phyloP scores from a whole-genome alignment of 2,113 vertebrate species.

The Isichthys henryi region DNA sequence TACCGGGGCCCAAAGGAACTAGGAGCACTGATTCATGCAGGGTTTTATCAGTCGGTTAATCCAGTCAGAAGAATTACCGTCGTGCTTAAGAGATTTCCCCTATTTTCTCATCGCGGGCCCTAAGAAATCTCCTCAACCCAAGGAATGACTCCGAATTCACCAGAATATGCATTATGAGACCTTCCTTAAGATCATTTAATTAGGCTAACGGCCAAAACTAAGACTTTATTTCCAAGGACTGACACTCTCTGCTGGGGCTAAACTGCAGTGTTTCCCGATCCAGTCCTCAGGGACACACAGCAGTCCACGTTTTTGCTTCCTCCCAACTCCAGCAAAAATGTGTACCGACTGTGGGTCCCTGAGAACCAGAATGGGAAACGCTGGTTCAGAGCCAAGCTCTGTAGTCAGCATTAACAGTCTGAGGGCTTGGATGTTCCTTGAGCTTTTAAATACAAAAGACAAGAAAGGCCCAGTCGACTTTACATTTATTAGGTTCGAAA shows the following conservation, averaged over 20 bases:
- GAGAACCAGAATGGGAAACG: neutral
- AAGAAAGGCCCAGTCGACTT: neutral
- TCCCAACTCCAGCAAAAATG: neutral
- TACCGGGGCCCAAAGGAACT: neutral
- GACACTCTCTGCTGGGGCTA: neutral
- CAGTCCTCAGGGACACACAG: neutral
- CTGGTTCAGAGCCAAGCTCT: neutral
- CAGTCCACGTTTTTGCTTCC: neutral
- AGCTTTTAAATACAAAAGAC: neutral
- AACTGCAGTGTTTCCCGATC: neutral
- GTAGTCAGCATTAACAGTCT: neutral
- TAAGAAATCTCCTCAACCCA: neutral
- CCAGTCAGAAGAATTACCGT: neutral
- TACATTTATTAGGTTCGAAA: neutral
- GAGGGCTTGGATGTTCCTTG: neutral
- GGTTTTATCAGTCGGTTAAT: neutral
- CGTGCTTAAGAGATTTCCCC: neutral
- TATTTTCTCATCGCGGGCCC: neutral
- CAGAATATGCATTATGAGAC: neutral
- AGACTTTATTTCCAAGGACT: neutral
- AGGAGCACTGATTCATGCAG: neutral
- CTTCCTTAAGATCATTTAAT: neutral
- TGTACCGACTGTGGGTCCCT: neutral
- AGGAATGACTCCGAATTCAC: neutral
- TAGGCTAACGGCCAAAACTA: neutral